Evolutionary conservation across 2,113 vertebrate species (phyloP).

Genomic region (Isurus oxyrinchus): DNA sequence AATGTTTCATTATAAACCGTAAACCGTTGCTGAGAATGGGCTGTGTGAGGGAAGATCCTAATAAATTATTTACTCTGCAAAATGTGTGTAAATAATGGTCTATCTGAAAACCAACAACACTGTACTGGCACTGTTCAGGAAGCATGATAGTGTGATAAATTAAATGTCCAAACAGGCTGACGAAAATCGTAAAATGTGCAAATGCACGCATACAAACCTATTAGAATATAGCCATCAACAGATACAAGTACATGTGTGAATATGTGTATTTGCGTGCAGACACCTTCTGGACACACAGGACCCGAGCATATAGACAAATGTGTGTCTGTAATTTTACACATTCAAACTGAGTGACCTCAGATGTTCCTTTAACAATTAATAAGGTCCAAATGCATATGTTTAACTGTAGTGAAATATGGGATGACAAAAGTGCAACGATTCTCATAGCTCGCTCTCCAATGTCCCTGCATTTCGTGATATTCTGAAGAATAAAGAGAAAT

Average conservation of each 20-base stretch:
- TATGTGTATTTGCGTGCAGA: background rate
- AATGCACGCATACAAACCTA: background rate
- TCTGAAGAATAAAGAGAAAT: background rate
- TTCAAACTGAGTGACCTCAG: background rate
- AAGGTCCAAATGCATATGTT: background rate
- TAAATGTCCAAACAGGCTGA: background rate
- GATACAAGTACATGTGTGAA: background rate
- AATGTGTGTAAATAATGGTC: constrained; percentile 32
- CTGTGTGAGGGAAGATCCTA: constrained; percentile 9
- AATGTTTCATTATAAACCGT: background rate
- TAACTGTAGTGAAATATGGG: background rate
- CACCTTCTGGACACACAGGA: background rate
- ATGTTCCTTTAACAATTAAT: constrained; percentile 15
- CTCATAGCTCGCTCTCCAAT: background rate
- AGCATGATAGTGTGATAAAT: background rate
- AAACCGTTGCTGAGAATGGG: background rate
- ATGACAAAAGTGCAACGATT: background rate
- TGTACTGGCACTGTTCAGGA: background rate
- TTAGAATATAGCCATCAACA: background rate
- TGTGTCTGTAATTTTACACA: background rate
- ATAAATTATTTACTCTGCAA: constrained; percentile 33
- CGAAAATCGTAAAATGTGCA: background rate
- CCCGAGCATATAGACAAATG: background rate
- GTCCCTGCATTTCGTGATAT: background rate
- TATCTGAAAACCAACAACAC: background rate